These are phyloP conservation scores for Lutjanus erythropterus DNA, from an alignment of 2,113 vertebrate species.

Conservation along the genomic window DNA sequence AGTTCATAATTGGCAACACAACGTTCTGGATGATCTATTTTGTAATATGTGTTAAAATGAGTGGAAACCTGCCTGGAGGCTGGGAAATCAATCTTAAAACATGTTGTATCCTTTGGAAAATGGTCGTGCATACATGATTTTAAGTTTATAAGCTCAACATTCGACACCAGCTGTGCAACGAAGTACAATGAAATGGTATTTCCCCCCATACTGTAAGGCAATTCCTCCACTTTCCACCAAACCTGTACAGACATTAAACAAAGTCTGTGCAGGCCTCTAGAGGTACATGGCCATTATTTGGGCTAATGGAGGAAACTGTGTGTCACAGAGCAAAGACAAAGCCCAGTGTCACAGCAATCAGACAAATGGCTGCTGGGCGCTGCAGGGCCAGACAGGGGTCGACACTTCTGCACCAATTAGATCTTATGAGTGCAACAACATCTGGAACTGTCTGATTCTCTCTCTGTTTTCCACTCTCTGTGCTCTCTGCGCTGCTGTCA, in stretches of 20 bases:
- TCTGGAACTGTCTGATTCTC: conserved; percentile 56
- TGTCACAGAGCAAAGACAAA: conserved; percentile 67
- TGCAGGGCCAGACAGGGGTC: conserved; percentile 62
- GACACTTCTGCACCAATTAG: conserved; percentile 74
- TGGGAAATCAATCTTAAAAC: conserved; percentile 17
- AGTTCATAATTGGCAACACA: conserved; percentile 5
- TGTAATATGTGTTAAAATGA: conserved; percentile 12
- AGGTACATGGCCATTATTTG: conserved; percentile 66
- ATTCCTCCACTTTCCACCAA: neutral
- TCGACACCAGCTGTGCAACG: neutral
- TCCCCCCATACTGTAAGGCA: neutral
- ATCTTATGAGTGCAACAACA: conserved; percentile 60
- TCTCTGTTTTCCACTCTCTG: conserved; percentile 32
- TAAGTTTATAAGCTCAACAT: neutral
- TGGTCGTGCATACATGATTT: neutral
- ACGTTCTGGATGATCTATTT: neutral
- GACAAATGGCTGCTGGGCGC: conserved; percentile 73
- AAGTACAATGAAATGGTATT: neutral
- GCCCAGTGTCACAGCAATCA: conserved; percentile 74
- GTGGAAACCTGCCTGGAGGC: conserved; percentile 10
- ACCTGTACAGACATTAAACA: conserved; percentile 45
- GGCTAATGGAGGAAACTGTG: conserved; percentile 56
- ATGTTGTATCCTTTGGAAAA: neutral
- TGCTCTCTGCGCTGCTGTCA: conserved; percentile 40
- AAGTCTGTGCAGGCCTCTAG: conserved; percentile 52